Conservation (phyloP, 2,113 vertebrate genomes). For the Sylvia atricapilla region DNA sequence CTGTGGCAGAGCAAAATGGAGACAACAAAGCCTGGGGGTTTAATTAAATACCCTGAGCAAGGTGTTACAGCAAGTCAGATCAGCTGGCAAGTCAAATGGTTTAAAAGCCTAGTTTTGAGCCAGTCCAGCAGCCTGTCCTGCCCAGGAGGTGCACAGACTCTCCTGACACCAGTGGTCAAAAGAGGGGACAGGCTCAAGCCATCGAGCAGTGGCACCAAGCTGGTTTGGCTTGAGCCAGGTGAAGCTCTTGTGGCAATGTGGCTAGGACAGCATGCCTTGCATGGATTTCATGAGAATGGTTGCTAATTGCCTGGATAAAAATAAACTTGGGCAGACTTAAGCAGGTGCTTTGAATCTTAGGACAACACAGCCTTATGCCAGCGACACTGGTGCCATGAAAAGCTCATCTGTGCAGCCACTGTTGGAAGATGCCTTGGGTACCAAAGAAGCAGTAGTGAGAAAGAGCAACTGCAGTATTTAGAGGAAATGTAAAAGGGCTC, state of each 20-base stretch:
- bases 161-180: background rate
- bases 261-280: background rate
- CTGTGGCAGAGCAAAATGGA: background rate
- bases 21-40: background rate
- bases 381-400: background rate
- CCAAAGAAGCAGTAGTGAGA: background rate
- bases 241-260: background rate
- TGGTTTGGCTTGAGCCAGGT: background rate
- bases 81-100: background rate
- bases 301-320: background rate
- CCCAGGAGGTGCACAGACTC: background rate
- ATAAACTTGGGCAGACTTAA: background rate
- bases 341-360: background rate
- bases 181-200: background rate
- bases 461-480: background rate
- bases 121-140: background rate
- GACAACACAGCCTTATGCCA: background rate
- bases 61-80: background rate
- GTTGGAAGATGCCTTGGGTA: background rate
- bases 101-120: background rate
- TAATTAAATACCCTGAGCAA: background rate
- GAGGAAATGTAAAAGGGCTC: background rate
- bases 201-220: rapidly evolving
- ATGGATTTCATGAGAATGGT: background rate
- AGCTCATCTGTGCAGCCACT: background rate